Percentiles rank a stretch among this genome's conserved stretches.
Conservation (phyloP, 2,888 invertebrate species). For the Oscheius sp. region DNA sequence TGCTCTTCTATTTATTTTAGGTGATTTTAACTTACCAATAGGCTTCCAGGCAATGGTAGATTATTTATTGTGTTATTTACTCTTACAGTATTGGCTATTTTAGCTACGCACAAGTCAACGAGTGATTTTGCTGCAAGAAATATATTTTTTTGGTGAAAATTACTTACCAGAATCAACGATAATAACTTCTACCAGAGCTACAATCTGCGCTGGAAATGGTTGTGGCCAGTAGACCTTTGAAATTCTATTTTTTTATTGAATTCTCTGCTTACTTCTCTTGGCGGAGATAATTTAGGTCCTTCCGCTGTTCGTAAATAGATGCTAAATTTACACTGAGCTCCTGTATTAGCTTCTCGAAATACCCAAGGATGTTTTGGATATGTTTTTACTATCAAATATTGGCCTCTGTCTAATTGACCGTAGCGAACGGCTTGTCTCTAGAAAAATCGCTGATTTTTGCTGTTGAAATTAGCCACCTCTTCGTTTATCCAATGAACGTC, state of each 20-base stretch:
- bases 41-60: not conserved
- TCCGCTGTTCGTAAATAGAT: not conserved
- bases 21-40: not conserved
- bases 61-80: not conserved
- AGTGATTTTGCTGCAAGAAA: not conserved
- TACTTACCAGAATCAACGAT: not conserved
- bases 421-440: conserved; percentile 4
- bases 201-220: not conserved
- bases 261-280: conserved; percentile 1
- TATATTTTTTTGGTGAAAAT: no score
- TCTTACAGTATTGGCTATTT: not conserved
- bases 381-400: not conserved
- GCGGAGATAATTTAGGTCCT: not conserved
- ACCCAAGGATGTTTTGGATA: conserved; percentile 13
- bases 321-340: not conserved
- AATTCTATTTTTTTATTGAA: not conserved
- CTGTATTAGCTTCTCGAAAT: not conserved
- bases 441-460: not conserved
- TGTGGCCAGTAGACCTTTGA: conserved; percentile 18
- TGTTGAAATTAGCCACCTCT: not conserved
- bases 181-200: not conserved
- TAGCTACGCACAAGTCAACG: conserved; percentile 3
- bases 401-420: not conserved
- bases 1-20: not conserved
- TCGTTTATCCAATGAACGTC: conserved; percentile 11